Evolutionary conservation across 92 coral and sea anemone species (phyloP).

Genomic region (Meandrina meandrites): DNA sequence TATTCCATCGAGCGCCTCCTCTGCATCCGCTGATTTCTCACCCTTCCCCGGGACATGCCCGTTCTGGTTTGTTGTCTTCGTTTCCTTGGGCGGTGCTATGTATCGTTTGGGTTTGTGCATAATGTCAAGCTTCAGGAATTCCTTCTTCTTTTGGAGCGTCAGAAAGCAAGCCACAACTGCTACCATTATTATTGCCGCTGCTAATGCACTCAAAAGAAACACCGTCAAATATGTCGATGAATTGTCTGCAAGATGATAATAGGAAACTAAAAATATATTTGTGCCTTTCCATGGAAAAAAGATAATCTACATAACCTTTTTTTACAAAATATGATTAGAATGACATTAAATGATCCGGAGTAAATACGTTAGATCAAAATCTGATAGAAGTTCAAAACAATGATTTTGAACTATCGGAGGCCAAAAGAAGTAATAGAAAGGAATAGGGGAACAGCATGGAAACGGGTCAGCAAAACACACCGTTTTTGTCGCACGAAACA

Average conservation of each 20-base stretch:
- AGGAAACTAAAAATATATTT: not conserved
- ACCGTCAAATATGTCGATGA: slow-evolving; percentile 60
- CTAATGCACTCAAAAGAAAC: slow-evolving; percentile 57
- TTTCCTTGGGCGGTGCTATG: slow-evolving; percentile 43
- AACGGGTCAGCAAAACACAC: not conserved
- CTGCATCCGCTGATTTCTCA: slow-evolving; percentile 17
- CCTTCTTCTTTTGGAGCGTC: slow-evolving; percentile 33
- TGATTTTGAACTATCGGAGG: not conserved
- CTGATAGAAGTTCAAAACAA: not conserved
- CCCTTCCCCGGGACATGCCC: slow-evolving; percentile 48
- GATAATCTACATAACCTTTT: too few relatives aligned
- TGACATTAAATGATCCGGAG: not conserved
- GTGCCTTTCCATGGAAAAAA: too few relatives aligned
- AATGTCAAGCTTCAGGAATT: slow-evolving; percentile 40
- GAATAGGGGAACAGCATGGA: not conserved
- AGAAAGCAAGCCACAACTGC: slow-evolving; percentile 30
- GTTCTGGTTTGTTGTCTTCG: slow-evolving; percentile 41
- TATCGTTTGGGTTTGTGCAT: slow-evolving; percentile 70
- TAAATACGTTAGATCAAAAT: not conserved
- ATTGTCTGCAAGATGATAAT: slow-evolving; percentile 41
- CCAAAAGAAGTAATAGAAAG: not conserved
- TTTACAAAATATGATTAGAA: not conserved
- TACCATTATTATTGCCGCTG: slow-evolving; percentile 60
- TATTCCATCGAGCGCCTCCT: slow-evolving; percentile 29
- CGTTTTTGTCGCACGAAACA: not conserved